Percentiles rank a stretch among this genome's conserved stretches.
Evolutionary conservation across 2,888 invertebrate genomes (phyloP).

Genomic region (Drosophila algonquin): DNA sequence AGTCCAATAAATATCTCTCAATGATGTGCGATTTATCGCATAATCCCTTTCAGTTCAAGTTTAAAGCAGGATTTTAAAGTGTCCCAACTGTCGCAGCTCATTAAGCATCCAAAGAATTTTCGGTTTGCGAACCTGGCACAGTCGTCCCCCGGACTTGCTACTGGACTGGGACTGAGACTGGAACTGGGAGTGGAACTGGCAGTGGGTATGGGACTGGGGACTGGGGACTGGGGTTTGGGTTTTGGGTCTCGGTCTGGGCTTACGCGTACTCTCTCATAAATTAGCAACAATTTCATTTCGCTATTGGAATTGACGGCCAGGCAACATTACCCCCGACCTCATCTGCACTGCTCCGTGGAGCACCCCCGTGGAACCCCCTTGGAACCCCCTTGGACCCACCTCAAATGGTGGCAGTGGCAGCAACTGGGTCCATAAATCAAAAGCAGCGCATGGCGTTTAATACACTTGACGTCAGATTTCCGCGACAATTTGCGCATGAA

Average conservation of each 20-base stretch:
- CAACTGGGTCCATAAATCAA: conserved; percentile 73
- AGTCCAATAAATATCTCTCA: conserved; percentile 13
- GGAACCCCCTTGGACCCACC: not conserved
- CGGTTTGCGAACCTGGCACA: not conserved
- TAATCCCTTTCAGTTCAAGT: conserved; percentile 26
- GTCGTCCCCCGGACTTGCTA: not conserved
- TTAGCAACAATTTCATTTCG: conserved; percentile 71
- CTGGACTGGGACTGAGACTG: conserved; percentile 12
- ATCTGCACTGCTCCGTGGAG: conserved; percentile 1
- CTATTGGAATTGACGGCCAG: conserved; percentile 69
- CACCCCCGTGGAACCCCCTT: not conserved
- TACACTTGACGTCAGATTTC: conserved; percentile 79
- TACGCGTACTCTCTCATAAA: conserved; percentile 61
- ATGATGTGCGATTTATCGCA: conserved; percentile 31
- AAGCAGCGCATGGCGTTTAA: conserved; percentile 71
- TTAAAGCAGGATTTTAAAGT: conserved; percentile 23
- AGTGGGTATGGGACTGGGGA: not conserved
- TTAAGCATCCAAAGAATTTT: conserved; percentile 50
- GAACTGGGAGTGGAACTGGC: not conserved
- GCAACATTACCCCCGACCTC: conserved; percentile 15
- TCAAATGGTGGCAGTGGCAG: conserved; percentile 57
- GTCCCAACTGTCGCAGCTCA: conserved; percentile 53
- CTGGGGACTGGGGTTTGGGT: conserved; percentile 1
- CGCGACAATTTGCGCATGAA: conserved; percentile 78
- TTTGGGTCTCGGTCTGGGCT: not conserved